Evolutionary conservation across 2,113 vertebrate species (phyloP), one percentile per base, ranked within the genome.

Genomic region (Calidris pugnax): DNA sequence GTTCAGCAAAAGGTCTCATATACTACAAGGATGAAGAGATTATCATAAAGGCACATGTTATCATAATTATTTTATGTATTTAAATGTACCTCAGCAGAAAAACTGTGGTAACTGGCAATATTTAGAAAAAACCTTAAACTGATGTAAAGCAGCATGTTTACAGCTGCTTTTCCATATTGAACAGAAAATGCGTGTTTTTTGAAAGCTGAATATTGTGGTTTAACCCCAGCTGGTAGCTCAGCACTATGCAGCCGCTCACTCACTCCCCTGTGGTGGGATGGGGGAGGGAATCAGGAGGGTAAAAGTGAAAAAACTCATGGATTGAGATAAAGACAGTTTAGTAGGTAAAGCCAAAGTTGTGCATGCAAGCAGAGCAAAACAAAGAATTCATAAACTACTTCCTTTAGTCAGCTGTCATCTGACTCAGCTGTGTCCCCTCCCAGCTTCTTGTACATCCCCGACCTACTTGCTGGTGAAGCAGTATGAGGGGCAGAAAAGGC

Each of bases 171-270:
- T 89, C n/a, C 30, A 7, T 32, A 43, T 14, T 59, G 37, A 84
- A 66, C 8, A 90, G 72, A 63, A 93, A 86, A 72, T 26, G 33
- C 8, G 18, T 74, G 19, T 0, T 41, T 87, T 96, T 83, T 75
- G 79, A 92, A 97, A 80, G 51, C 39, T 22, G 16, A 27, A 12
- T 60, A 7, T 41, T 1, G 1, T 50, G 28, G 5, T 59, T 89
- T 84, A 63, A 79, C 12, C 17, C 6, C 20, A 78, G 14, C 2
- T 0, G 0, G 15, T 19, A 69, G n/a, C 64, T 33, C 51, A 86
- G 4, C 6, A 7, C 3, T 7, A 18, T 9, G 6, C 3, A 7
- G 5, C 23, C 1, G 0, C 41, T 89, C 5, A 0, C 18, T 79
- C 6, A 45, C 26, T 74, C 26, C 7, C 14, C 3, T 7, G 2